A percentile compares a stretch with the other conserved stretches of the same genome.
phyloP scores from a whole-genome alignment of 1,140 invertebrate species.

The Ceratosolen fusciceps region DNA sequence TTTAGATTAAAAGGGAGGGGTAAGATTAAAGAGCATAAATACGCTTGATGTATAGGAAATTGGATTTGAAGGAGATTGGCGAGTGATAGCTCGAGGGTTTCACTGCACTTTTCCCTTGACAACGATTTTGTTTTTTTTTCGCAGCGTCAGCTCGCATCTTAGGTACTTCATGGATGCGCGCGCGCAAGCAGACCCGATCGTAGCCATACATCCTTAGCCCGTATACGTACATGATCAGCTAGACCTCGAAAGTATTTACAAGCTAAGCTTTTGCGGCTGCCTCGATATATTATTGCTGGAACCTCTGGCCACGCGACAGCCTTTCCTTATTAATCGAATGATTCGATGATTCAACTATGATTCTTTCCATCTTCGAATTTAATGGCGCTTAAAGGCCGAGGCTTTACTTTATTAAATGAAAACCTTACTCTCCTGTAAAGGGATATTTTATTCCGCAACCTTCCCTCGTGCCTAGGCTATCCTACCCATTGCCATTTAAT shows the following conservation, averaged over 20 bases:
- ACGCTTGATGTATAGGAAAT: constrained; percentile 22
- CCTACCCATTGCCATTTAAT: too few relatives aligned
- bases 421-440: too few relatives aligned
- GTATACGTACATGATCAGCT: neutral
- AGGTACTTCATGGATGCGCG: neutral
- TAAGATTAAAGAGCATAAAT: neutral
- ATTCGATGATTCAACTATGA: too few relatives aligned
- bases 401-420: too few relatives aligned
- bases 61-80: constrained; percentile 44
- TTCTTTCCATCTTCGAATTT: too few relatives aligned
- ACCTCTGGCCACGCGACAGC: too few relatives aligned
- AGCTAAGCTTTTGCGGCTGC: neutral
- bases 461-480: too few relatives aligned
- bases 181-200: neutral
- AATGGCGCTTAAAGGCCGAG: too few relatives aligned
- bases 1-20: neutral
- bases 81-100: constrained; percentile 39
- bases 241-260: neutral
- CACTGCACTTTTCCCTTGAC: constrained; percentile 37
- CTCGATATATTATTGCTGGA: too few relatives aligned
- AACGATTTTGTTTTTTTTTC: constrained; percentile 41
- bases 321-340: too few relatives aligned
- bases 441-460: too few relatives aligned
- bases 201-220: neutral
- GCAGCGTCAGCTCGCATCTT: constrained; percentile 26